A percentile compares a stretch with the other conserved stretches of the same genome.
phyloP scores from a whole-genome alignment of 2,113 vertebrate genomes.

The Candoia aspera region DNA sequence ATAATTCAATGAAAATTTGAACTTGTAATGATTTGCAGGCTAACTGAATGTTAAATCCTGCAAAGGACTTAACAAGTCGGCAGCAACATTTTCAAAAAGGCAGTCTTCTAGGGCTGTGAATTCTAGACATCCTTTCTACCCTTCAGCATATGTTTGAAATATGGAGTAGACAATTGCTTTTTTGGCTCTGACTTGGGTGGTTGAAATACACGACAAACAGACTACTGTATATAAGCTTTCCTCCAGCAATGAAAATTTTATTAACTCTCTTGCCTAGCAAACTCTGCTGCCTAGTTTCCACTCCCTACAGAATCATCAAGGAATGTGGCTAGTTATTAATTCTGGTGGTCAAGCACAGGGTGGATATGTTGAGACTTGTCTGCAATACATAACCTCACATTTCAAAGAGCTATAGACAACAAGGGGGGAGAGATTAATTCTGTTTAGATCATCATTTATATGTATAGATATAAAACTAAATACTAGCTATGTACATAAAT shows the following conservation, averaged over 20 bases:
- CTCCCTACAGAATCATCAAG: slow-evolving; percentile 65
- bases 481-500: slow-evolving; percentile 72
- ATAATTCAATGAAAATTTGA: slow-evolving; percentile 71
- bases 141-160: slow-evolving; percentile 92
- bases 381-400: slow-evolving; percentile 62
- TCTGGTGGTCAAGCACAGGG: slow-evolving; percentile 64
- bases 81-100: slow-evolving; percentile 75
- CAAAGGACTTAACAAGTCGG: slow-evolving; percentile 75
- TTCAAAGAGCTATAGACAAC: slow-evolving; percentile 55
- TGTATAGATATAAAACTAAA: slow-evolving; percentile 77
- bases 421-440: slow-evolving; percentile 58
- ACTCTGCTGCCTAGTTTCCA: slow-evolving; percentile 57
- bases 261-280: slow-evolving; percentile 73
- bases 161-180: slow-evolving; percentile 82
- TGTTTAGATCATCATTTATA: slow-evolving; percentile 73
- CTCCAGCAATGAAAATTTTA: slow-evolving; percentile 74
- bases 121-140: slow-evolving; percentile 76
- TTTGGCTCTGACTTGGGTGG: slow-evolving; percentile 83
- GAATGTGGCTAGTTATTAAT: slow-evolving; percentile 71
- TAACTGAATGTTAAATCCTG: slow-evolving; percentile 78
- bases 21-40: slow-evolving; percentile 73
- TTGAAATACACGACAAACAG: slow-evolving; percentile 85
- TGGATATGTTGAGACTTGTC: slow-evolving; percentile 65
- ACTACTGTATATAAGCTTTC: slow-evolving; percentile 81
- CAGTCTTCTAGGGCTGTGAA: slow-evolving; percentile 78